Conservation (phyloP, 2,797 vertebrate species). For the Sebastes vulpes region DNA sequence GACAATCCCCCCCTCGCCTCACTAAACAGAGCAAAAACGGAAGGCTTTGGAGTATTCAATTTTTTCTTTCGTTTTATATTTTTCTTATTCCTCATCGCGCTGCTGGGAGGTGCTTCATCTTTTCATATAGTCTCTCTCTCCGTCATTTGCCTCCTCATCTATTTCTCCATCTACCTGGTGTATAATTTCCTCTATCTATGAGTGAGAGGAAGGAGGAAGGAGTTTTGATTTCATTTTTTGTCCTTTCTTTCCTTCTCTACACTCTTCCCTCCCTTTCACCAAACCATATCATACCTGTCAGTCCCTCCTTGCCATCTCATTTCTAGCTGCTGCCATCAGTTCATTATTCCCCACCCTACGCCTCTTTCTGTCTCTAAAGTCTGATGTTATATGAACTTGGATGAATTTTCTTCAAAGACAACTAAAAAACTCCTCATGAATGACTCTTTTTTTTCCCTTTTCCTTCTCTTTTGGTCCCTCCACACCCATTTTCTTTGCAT, state of each 20-base stretch:
- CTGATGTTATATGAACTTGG: conserved; percentile 82
- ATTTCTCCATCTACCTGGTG: conserved; percentile 88
- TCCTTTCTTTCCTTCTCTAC: conserved; percentile 53
- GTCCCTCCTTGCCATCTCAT: conserved; percentile 58
- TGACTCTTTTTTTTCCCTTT: conserved; percentile 75
- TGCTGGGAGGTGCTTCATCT: conserved; percentile 89
- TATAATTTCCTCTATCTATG: conserved; percentile 88
- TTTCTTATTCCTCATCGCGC: conserved; percentile 89
- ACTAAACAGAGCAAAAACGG: conserved; percentile 86
- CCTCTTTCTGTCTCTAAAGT: conserved; percentile 75
- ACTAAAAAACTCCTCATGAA: conserved; percentile 76
- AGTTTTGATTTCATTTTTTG: conserved; percentile 60
- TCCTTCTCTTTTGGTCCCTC: conserved; percentile 81
- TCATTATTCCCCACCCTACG: conserved; percentile 42
- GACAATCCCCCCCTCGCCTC: conserved; percentile 66
- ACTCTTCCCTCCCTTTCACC: conserved; percentile 50
- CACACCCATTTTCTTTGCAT: conserved; percentile 85
- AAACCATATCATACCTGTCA: conserved; percentile 60
- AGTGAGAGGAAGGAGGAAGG: conserved; percentile 75
- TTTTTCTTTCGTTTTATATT: conserved; percentile 91
- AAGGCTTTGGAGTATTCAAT: conserved; percentile 90
- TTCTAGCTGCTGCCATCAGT: conserved; percentile 47
- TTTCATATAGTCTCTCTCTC: conserved; percentile 88
- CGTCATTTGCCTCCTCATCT: conserved; percentile 88
- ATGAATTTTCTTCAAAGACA: conserved; percentile 82